Base-by-base conservation (phyloP, 1,140 invertebrate genomes). In the Parapsyche elsis region DNA sequence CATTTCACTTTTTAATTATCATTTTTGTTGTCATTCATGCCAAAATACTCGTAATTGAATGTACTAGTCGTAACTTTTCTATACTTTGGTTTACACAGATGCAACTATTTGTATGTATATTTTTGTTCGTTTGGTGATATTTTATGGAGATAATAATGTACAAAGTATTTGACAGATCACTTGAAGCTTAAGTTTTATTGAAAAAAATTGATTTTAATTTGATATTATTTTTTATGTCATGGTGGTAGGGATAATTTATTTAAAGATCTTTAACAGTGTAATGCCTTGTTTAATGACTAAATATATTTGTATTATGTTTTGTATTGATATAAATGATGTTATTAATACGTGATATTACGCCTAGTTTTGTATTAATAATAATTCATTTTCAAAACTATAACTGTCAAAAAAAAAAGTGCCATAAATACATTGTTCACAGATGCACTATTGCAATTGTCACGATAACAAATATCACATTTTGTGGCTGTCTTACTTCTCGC, bases 401-500 rank as follows among this genome's bases (percentile, higher is more conserved):
- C 49, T 5, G 49, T 16, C 2, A 49, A 2, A 7, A 30, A 0
- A 30, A 46, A 16, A 30, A 44, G 46, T 38, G 78, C 81, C 61
- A 67, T 71, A 9, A 64, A 76, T 5, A 59, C 16, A 9, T 19
- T 0, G 7, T 26, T 67, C 21, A 24, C 1, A 0, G 75, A 2
- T 4, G 86, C 85, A 7, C 86, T 83, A 79, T 89, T 89, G 83
- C 88, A 89, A 79, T 87, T 85, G 78, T 89, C 85, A 53, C 86
- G 84, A 14, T 85, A 84, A 84, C 88, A 89, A 16, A 86, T 84
- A 71, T 83, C 86, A 76, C 88, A 89, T 49, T 85, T 84, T 0
- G 86, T 86, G 79, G 89, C 86, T 79, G 87, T 89, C 83, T 89
- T 88, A 0, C 86, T 86, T 53, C 88, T 83, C 5, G 87, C 86